These are phyloP conservation scores for Trematomus loennbergii DNA, from an alignment of 2,113 vertebrate species.

Conservation along the genomic window DNA sequence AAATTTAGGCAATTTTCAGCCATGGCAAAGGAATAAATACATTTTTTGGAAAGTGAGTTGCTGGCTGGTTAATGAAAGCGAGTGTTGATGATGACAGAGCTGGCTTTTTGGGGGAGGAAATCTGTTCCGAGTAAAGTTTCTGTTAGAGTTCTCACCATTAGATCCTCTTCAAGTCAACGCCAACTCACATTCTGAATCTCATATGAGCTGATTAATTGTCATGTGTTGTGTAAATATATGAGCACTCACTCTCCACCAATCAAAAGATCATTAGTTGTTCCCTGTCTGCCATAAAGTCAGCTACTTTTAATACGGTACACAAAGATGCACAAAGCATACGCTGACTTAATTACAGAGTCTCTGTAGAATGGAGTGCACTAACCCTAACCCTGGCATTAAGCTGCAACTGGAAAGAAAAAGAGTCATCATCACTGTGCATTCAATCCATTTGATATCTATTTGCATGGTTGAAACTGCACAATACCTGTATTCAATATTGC, in stretches of 20 bases:
- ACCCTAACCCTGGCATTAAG: neutral
- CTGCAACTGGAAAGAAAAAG: neutral
- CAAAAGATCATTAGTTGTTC: slow-evolving; percentile 20
- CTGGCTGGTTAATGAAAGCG: slow-evolving; percentile 51
- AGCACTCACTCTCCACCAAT: slow-evolving; percentile 8
- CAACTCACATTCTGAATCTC: slow-evolving; percentile 25
- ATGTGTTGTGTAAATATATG: slow-evolving; percentile 9
- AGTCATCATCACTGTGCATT: neutral
- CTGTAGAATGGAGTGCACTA: slow-evolving; percentile 1
- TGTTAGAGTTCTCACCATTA: slow-evolving; percentile 19
- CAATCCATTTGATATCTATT: neutral
- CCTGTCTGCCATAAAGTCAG: slow-evolving; percentile 22
- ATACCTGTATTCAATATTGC: slow-evolving; percentile 1
- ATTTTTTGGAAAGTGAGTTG: slow-evolving; percentile 45
- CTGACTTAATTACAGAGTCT: neutral
- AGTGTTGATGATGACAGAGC: slow-evolving; percentile 28
- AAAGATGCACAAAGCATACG: slow-evolving; percentile 54
- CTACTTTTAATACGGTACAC: slow-evolving; percentile 27
- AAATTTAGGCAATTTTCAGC: slow-evolving; percentile 80
- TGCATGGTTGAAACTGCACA: neutral
- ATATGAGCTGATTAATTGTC: slow-evolving; percentile 17
- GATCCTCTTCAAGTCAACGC: slow-evolving; percentile 12
- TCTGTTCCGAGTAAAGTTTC: slow-evolving; percentile 33
- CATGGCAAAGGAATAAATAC: slow-evolving; percentile 75
- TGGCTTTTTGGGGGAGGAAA: neutral